A percentile compares a stretch with the other conserved stretches of the same genome.
Evolutionary conservation across 2,113 vertebrate species (phyloP).

Genomic region (Thunnus maccoyii): DNA sequence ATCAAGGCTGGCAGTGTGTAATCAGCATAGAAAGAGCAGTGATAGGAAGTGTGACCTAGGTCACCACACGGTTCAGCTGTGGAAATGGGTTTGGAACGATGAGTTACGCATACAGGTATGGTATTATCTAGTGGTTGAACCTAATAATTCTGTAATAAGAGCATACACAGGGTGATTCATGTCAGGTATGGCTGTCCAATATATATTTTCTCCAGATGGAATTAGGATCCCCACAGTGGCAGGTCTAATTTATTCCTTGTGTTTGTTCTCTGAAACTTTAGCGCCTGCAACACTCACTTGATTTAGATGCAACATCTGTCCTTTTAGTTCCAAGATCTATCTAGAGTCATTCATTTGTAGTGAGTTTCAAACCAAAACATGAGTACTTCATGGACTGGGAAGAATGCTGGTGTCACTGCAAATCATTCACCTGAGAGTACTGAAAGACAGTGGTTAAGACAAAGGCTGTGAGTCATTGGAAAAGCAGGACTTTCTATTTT

Average conservation of each 20-base stretch:
- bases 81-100: slow-evolving; percentile 20
- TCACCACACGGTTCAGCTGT: slow-evolving; percentile 23
- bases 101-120: slow-evolving; percentile 15
- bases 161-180: slow-evolving; percentile 9
- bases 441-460: background rate
- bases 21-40: slow-evolving; percentile 51
- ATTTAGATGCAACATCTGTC: slow-evolving; percentile 43
- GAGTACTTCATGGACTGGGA: slow-evolving; percentile 9
- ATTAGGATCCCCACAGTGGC: slow-evolving; percentile 23
- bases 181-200: slow-evolving; percentile 4
- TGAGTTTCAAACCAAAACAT: slow-evolving; percentile 19
- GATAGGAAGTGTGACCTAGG: slow-evolving; percentile 51
- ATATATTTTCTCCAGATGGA: slow-evolving; percentile 22
- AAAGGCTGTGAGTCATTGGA: background rate
- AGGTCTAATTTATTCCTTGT: slow-evolving; percentile 30
- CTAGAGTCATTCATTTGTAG: slow-evolving; percentile 27
- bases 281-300: slow-evolving; percentile 7
- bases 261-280: slow-evolving; percentile 31
- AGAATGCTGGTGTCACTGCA: slow-evolving; percentile 9
- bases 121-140: slow-evolving; percentile 6
- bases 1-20: slow-evolving; percentile 43
- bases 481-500: slow-evolving; percentile 28
- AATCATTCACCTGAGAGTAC: slow-evolving; percentile 21
- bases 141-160: slow-evolving; percentile 32
- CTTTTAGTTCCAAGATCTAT: slow-evolving; percentile 36